phyloP scores from a whole-genome alignment of 2,888 invertebrate genomes.

The Pterostichus madidus region DNA sequence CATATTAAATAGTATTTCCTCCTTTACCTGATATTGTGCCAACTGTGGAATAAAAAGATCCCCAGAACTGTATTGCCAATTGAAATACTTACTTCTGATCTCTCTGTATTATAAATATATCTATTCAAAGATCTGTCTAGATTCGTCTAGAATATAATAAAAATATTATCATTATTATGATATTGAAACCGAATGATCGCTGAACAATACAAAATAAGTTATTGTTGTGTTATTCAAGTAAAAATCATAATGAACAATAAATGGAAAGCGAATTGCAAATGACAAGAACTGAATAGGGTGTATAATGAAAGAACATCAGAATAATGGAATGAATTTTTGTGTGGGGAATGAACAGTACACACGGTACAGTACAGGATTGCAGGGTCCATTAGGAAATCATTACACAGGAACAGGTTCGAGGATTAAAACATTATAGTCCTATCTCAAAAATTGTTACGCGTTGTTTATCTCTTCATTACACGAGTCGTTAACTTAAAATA shows the following conservation, averaged over 20 bases:
- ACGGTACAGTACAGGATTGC: not conserved
- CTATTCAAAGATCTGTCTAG: too few relatives aligned
- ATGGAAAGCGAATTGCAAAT: conserved; percentile 2
- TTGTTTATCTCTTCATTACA: not conserved
- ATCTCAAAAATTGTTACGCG: conserved; percentile 10
- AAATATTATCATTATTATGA: too few relatives aligned
- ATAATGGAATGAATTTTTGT: conserved; percentile 2
- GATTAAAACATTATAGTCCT: conserved; percentile 21
- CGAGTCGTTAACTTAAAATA: not conserved
- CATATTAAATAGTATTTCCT: too few relatives aligned
- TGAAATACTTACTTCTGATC: too few relatives aligned
- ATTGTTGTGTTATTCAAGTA: not conserved
- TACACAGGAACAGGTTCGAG: conserved; percentile 11
- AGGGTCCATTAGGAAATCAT: conserved; percentile 18
- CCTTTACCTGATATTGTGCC: too few relatives aligned
- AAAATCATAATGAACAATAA: conserved; percentile 26
- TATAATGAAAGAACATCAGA: not conserved
- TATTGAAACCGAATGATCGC: too few relatives aligned
- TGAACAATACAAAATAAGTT: too few relatives aligned
- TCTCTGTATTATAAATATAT: too few relatives aligned
- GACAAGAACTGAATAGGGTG: conserved; percentile 5
- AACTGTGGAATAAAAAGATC: too few relatives aligned
- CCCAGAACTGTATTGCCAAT: too few relatives aligned
- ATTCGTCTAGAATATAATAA: too few relatives aligned
- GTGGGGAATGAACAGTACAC: not conserved